phyloP scores from a whole-genome alignment of 2,113 vertebrate species.

The Anguilla japonica region DNA sequence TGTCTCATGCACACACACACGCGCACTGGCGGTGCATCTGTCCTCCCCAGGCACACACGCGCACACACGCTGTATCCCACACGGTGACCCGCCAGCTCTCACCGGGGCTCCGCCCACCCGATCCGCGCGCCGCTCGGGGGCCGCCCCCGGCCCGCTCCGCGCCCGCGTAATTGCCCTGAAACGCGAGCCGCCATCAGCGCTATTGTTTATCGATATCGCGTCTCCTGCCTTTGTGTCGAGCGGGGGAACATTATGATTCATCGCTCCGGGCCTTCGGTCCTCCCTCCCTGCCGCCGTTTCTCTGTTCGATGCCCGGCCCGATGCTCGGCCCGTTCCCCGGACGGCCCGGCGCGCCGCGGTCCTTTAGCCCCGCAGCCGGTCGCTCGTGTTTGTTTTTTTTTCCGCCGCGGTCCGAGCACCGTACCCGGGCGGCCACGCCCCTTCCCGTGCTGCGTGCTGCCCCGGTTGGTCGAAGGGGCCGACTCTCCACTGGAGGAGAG shows the following conservation, averaged over 20 bases:
- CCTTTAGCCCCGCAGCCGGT: not conserved
- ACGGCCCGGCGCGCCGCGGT: not conserved
- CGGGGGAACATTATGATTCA: not conserved
- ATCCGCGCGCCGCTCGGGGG: not conserved
- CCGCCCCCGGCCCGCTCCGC: not conserved
- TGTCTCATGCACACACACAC: too few relatives aligned
- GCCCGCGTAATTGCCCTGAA: constrained; percentile 15
- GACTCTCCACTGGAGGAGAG: not conserved
- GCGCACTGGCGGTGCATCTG: too few relatives aligned
- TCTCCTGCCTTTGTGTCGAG: not conserved
- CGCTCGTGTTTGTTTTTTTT: not conserved
- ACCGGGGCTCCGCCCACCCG: not conserved
- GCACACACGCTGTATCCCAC: too few relatives aligned
- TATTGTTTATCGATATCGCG: constrained; percentile 21
- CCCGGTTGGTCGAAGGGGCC: not conserved
- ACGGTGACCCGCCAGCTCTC: not conserved
- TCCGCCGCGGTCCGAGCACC: not conserved
- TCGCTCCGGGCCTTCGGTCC: not conserved
- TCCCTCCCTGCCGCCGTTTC: not conserved
- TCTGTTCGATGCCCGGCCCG: not conserved
- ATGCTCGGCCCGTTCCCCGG: not conserved
- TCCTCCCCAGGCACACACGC: not conserved
- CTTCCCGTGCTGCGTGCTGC: not conserved
- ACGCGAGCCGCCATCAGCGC: not conserved
- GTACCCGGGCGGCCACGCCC: not conserved